phyloP scores from a whole-genome alignment of 2,888 invertebrate species.

The Meteorus colon region DNA sequence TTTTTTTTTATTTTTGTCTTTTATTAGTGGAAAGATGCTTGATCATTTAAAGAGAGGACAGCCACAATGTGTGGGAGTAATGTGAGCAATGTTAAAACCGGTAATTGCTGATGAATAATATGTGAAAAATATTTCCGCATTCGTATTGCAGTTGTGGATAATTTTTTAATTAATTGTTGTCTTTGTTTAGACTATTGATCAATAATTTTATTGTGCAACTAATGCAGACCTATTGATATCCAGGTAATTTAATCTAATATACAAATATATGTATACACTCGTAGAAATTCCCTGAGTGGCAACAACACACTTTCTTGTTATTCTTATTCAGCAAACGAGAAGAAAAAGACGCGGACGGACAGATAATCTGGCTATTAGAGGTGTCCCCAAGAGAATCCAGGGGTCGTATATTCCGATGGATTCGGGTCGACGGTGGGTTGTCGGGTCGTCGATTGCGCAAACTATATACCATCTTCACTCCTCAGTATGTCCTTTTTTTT shows the following conservation, averaged over 20 bases:
- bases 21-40: no score
- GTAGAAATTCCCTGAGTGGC: not conserved
- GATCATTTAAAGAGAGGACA: no score
- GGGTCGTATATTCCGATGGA: slow-evolving; percentile 66
- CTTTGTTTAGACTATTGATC: no score
- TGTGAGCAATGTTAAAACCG: no score
- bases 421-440: slow-evolving; percentile 62
- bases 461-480: slow-evolving; percentile 49
- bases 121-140: no score
- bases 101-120: no score
- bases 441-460: slow-evolving; percentile 58
- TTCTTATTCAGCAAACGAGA: slow-evolving; percentile 61
- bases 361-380: slow-evolving; percentile 73
- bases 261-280: not conserved
- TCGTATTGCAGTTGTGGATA: no score
- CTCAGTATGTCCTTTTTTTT: slow-evolving; percentile 12
- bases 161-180: no score
- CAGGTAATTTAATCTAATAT: not conserved
- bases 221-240: not conserved
- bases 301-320: slow-evolving; percentile 58
- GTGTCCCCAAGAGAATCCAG: slow-evolving; percentile 68
- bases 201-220: no score
- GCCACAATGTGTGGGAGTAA: no score
- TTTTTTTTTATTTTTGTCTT: no score
- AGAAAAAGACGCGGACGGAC: slow-evolving; percentile 50